A percentile compares a stretch with the other conserved stretches of the same genome.
Conservation (phyloP, 1,140 invertebrate species). For the Pseudomyrmex pallidus region DNA sequence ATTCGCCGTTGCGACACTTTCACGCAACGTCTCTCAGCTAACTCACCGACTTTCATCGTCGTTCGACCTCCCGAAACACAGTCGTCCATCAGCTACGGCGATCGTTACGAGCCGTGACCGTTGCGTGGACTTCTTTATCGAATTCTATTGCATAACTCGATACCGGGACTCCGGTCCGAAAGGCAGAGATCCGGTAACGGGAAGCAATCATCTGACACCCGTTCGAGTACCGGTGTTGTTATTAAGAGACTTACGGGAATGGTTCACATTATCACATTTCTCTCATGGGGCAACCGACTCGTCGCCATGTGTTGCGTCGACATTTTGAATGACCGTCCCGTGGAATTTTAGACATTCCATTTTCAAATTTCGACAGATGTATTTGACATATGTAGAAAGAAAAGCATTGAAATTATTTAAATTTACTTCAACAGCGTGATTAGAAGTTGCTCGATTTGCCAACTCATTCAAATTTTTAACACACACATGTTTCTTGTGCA, state of each 20-base stretch:
- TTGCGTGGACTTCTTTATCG: slow-evolving; percentile 30
- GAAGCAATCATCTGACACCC: slow-evolving; percentile 13
- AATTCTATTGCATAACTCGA: slow-evolving; percentile 62
- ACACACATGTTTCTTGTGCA: neutral
- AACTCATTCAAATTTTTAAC: no score
- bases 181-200: slow-evolving; percentile 24
- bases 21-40: slow-evolving; percentile 18
- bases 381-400: no score
- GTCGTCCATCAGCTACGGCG: neutral
- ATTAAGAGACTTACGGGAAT: neutral
- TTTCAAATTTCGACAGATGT: no score
- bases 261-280: neutral
- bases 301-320: neutral
- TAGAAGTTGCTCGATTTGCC: no score
- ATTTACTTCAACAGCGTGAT: no score
- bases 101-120: slow-evolving; percentile 1
- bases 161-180: neutral
- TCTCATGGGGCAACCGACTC: neutral
- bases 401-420: no score
- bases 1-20: slow-evolving; percentile 55
- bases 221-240: no score
- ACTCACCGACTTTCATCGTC: slow-evolving; percentile 36
- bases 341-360: no score
- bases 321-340: no score
- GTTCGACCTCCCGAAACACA: slow-evolving; percentile 40